Percentiles rank a stretch among this genome's conserved stretches.
These are phyloP conservation scores for Loripinus fragilis DNA, from an alignment of 2,888 invertebrate species.

Conservation along the genomic window DNA sequence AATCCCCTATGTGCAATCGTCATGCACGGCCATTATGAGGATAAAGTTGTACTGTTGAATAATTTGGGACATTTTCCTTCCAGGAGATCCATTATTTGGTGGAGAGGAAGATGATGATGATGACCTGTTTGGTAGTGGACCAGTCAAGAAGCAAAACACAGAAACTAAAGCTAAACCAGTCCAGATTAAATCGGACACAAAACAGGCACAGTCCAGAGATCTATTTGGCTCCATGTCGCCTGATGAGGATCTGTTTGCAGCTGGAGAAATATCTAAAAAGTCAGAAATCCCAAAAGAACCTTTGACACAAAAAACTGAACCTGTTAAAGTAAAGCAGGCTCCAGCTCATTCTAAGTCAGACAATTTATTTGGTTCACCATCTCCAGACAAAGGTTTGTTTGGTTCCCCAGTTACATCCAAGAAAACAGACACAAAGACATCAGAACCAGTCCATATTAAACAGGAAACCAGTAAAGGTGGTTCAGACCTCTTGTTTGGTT, in stretches of 20 bases:
- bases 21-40: too few relatives aligned
- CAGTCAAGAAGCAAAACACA: conserved; percentile 22
- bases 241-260: conserved; percentile 27
- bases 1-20: too few relatives aligned
- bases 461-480: neutral
- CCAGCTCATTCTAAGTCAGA: neutral
- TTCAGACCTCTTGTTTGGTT: neutral
- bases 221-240: conserved; percentile 7
- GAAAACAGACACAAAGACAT: neutral
- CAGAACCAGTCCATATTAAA: conserved; percentile 12
- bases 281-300: neutral
- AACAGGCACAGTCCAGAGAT: neutral
- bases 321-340: neutral
- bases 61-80: neutral
- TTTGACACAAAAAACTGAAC: neutral
- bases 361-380: neutral
- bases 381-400: conserved; percentile 58
- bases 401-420: conserved; percentile 34
- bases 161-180: conserved; percentile 30
- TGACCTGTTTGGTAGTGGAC: conserved; percentile 39
- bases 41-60: too few relatives aligned
- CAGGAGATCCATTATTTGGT: conserved; percentile 57
- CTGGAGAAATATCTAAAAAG: neutral
- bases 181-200: neutral
- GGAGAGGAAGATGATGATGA: conserved; percentile 43